Conservation (phyloP, 2,113 vertebrate genomes). For the Colistium nudipinnis region DNA sequence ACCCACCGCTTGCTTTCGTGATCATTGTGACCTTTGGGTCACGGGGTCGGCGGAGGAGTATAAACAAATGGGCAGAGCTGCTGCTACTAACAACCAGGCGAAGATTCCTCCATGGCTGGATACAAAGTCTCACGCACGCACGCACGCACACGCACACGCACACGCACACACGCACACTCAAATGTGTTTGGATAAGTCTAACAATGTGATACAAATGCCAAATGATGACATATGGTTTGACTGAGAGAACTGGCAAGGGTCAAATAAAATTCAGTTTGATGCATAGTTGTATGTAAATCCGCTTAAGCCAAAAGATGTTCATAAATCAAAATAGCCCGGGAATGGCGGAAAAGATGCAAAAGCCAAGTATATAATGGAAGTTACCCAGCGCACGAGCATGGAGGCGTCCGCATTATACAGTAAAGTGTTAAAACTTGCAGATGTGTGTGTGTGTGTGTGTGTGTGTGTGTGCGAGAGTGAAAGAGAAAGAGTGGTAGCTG, state of each 20-base stretch:
- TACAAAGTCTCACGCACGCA: conserved; percentile 56
- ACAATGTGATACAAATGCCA: conserved; percentile 72
- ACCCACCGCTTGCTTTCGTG: conserved; percentile 59
- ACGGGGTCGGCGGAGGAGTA: conserved; percentile 63
- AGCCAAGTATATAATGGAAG: neutral
- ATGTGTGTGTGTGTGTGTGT: conserved; percentile 25
- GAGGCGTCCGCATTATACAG: conserved; percentile 6
- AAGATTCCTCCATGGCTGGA: conserved; percentile 61
- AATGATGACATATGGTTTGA: conserved; percentile 65
- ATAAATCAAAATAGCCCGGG: conserved; percentile 14
- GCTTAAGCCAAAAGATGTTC: conserved; percentile 28
- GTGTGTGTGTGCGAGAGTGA: conserved; percentile 26
- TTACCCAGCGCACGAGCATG: neutral
- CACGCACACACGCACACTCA: conserved; percentile 54
- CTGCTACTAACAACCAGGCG: conserved; percentile 66
- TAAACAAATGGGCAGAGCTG: conserved; percentile 71
- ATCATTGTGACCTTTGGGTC: conserved; percentile 68
- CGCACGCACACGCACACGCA: conserved; percentile 56
- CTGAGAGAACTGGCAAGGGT: conserved; percentile 64
- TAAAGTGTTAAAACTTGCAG: conserved; percentile 23
- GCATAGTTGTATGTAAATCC: conserved; percentile 49
- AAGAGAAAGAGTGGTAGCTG: conserved; percentile 21
- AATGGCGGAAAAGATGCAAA: neutral
- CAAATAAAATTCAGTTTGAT: conserved; percentile 70
- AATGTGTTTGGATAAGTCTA: conserved; percentile 74